A percentile compares a stretch with the other conserved stretches of the same genome.
Evolutionary conservation across 2,113 vertebrate species (phyloP).

Genomic region (Aplodontia rufa): DNA sequence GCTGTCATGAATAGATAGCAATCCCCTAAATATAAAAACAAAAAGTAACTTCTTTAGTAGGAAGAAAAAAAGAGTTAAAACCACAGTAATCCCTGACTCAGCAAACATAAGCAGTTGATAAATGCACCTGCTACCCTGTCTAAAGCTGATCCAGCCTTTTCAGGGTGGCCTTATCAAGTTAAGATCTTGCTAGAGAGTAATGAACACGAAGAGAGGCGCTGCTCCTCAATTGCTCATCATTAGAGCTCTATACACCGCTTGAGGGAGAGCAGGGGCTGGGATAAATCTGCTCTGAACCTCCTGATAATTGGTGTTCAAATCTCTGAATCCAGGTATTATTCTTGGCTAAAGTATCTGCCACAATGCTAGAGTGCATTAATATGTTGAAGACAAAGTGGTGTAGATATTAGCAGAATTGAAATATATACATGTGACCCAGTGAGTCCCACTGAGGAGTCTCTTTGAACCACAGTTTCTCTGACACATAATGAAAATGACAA

Average conservation of each 20-base stretch:
- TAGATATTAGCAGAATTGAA: not conserved
- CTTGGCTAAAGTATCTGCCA: conserved; percentile 56
- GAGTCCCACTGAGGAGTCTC: not conserved
- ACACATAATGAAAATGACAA: not conserved
- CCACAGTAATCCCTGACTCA: conserved; percentile 76
- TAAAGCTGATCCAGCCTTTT: conserved; percentile 81
- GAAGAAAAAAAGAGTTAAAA: conserved; percentile 62
- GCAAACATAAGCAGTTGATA: conserved; percentile 80
- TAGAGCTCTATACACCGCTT: conserved; percentile 38
- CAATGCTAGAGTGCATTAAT: conserved; percentile 9
- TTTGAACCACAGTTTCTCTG: conserved; percentile 21
- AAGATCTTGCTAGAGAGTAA: conserved; percentile 76
- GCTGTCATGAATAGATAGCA: conserved; percentile 53
- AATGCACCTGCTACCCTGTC: conserved; percentile 80
- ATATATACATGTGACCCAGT: not conserved
- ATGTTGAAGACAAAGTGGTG: not conserved
- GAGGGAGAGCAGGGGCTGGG: conserved; percentile 16
- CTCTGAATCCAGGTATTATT: conserved; percentile 63
- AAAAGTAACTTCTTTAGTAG: conserved; percentile 77
- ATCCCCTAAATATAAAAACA: conserved; percentile 44
- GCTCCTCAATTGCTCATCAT: conserved; percentile 75
- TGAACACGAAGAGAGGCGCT: conserved; percentile 55
- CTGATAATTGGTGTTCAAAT: conserved; percentile 68
- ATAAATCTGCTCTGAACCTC: conserved; percentile 70
- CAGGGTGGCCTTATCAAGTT: conserved; percentile 81